These are phyloP conservation scores for Laothoe populi DNA, from an alignment of 2,888 invertebrate species.

Conservation along the genomic window DNA sequence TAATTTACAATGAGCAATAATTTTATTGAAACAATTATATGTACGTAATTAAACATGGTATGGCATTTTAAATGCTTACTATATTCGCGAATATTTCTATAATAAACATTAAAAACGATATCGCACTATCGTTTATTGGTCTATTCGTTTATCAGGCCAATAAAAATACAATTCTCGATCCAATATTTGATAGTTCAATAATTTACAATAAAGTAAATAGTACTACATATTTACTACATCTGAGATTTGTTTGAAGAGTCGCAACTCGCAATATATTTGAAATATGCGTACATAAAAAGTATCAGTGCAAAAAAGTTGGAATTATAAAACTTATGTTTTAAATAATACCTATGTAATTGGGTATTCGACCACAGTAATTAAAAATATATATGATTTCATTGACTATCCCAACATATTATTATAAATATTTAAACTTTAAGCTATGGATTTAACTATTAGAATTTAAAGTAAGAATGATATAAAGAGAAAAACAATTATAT, in stretches of 20 bases:
- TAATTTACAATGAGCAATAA: slow-evolving; percentile 49
- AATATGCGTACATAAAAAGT: not conserved
- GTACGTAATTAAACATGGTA: too few relatives aligned
- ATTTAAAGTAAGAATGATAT: not conserved
- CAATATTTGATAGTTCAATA: slow-evolving; percentile 1
- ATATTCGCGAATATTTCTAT: slow-evolving; percentile 25
- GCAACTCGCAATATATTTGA: not conserved
- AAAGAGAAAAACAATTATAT: not conserved
- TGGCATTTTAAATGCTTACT: slow-evolving; percentile 23
- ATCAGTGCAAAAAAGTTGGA: not conserved
- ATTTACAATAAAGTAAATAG: slow-evolving; percentile 6
- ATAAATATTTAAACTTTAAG: too few relatives aligned
- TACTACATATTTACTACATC: slow-evolving; percentile 9
- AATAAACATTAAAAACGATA: slow-evolving; percentile 1
- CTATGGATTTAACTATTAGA: not conserved
- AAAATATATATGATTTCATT: not conserved
- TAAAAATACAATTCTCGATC: slow-evolving; percentile 1
- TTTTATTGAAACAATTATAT: slow-evolving; percentile 28
- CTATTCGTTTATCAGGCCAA: slow-evolving; percentile 13
- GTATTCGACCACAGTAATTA: not conserved
- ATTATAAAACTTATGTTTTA: not conserved
- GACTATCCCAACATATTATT: not conserved
- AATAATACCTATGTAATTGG: not conserved
- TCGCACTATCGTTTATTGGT: not conserved
- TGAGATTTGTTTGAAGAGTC: not conserved